Evolutionary conservation across 2,888 invertebrate genomes (phyloP), one percentile per base, ranked within the genome.

Genomic region (Agrilus mali): DNA sequence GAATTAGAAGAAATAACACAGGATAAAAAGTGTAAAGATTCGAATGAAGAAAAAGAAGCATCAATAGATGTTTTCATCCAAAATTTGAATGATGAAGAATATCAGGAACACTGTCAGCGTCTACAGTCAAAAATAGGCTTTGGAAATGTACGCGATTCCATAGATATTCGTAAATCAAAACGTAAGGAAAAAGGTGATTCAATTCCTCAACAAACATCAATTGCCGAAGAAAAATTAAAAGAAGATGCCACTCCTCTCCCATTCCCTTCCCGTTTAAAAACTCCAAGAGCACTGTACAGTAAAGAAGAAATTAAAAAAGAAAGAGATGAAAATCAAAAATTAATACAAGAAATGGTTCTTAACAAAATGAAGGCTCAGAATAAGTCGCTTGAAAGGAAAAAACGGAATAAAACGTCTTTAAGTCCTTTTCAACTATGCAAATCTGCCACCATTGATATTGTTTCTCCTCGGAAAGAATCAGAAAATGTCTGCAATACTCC

Each of bases 281-380:
- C 56, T 6, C 59, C 60, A 2, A 60, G 60, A 50, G 50, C 55
- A 41, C 45, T 65, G 14, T 63, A 65, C 40, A 62, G 60, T 40
- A 65, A 61, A 42, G 83, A 86, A 60, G 82, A 85, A 66, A 74
- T 89, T 32, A 80, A 82, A 49, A 77, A 82, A 58, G 86, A 87
- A 60, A 72, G 87, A 43, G 82, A 82, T 33, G 82, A 86, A 58
- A 87, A 89, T 64, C 88, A 87, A 50, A 84, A 82, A 60, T 71
- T 89, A 20, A 84, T 90, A 38, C 79, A 88, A 55, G 81, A 88
- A 60, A 70, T 90, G 66, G 82, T 90, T 41, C 77, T 89, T 74
- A 86, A 83, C 58, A 81, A 85, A 63, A 69, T 86, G 55, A 75
- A 78, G 53, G 75, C 77, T 2, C 78, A 80, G 55, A 80, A 79